phyloP scores from a whole-genome alignment of 2,888 invertebrate species.

The Eurytoma californica region DNA sequence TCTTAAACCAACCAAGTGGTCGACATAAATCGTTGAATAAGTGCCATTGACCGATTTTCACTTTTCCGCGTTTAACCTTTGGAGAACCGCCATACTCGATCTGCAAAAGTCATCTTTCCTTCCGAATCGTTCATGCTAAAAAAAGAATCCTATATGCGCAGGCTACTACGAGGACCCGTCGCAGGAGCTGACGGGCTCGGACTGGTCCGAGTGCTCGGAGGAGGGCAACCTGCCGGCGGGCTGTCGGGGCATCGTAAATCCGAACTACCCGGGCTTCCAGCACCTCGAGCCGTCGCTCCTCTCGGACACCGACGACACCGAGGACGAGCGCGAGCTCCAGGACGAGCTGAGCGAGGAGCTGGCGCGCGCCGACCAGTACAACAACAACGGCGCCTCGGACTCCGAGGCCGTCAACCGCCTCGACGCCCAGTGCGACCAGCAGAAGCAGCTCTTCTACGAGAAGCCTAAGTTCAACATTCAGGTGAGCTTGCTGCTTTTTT shows the following conservation, averaged over 20 bases:
- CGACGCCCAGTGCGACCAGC: slow-evolving; percentile 76
- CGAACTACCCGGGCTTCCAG: slow-evolving; percentile 90
- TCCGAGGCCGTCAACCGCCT: slow-evolving; percentile 77
- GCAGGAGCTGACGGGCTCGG: slow-evolving; percentile 58
- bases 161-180: slow-evolving; percentile 59
- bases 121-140: too few relatives aligned
- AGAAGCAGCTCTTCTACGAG: slow-evolving; percentile 77
- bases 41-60: too few relatives aligned
- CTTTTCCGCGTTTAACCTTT: too few relatives aligned
- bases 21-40: too few relatives aligned
- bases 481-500: slow-evolving; percentile 58
- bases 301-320: slow-evolving; percentile 75
- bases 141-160: slow-evolving; percentile 37
- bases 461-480: slow-evolving; percentile 78
- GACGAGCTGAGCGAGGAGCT: slow-evolving; percentile 62
- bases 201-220: slow-evolving; percentile 72
- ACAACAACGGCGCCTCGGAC: slow-evolving; percentile 68
- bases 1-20: too few relatives aligned
- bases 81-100: too few relatives aligned
- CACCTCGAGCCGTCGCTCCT: slow-evolving; percentile 80
- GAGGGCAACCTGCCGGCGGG: slow-evolving; percentile 70
- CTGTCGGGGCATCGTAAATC: slow-evolving; percentile 86
- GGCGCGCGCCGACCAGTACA: slow-evolving; percentile 56
- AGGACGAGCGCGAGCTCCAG: slow-evolving; percentile 74
- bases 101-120: background rate